These are phyloP conservation scores for Petrocephalus sullivani DNA, from an alignment of 2,797 vertebrate species.

Conservation along the genomic window DNA sequence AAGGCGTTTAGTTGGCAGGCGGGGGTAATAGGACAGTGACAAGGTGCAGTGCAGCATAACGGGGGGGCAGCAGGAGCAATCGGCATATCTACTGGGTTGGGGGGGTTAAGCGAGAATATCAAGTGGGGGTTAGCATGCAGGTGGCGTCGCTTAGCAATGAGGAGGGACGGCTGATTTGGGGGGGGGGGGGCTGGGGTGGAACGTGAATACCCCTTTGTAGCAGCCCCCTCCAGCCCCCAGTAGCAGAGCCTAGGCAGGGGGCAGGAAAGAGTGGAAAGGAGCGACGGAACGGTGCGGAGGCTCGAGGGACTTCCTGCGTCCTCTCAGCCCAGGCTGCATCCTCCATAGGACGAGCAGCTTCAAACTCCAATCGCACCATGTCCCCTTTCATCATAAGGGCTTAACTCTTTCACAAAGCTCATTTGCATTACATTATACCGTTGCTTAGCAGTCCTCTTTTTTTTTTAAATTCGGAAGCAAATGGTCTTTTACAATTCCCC, in stretches of 20 bases:
- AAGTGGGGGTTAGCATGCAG: background rate
- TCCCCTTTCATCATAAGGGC: background rate
- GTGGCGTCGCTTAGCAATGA: background rate
- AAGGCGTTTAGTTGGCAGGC: background rate
- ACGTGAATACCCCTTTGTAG: slow-evolving; percentile 18
- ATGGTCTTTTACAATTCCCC: background rate
- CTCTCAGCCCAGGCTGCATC: background rate
- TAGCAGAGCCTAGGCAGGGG: background rate
- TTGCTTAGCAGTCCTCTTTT: slow-evolving; percentile 7
- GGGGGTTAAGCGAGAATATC: background rate
- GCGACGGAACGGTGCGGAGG: background rate
- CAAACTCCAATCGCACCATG: background rate
- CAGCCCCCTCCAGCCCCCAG: background rate
- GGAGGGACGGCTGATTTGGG: background rate
- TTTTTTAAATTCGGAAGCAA: background rate
- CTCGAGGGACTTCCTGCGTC: background rate
- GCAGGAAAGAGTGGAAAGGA: background rate
- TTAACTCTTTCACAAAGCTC: slow-evolving; percentile 10
- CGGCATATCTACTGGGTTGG: background rate
- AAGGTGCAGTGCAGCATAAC: background rate
- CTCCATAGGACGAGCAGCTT: background rate
- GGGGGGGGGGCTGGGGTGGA: background rate
- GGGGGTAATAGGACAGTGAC: background rate
- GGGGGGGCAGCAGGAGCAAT: background rate
- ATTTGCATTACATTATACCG: background rate